These are phyloP conservation scores for Conus betulinus DNA, from an alignment of 1,140 invertebrate species.

Conservation along the genomic window DNA sequence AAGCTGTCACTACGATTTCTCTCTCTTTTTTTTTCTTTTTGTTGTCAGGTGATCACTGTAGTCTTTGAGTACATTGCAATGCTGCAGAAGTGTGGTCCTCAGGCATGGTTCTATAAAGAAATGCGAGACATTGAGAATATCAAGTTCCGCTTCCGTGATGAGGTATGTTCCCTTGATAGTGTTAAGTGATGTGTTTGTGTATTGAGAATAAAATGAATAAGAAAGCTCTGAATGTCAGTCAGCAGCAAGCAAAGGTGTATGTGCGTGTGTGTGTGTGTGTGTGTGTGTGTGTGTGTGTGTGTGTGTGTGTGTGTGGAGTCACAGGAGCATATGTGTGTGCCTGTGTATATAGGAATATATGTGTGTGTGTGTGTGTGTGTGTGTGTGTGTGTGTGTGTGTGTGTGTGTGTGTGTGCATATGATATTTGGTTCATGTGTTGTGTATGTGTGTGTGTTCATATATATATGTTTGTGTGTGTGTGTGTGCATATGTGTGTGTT, in stretches of 20 bases:
- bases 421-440: no score
- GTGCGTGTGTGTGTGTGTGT: background rate
- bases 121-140: conserved; percentile 68
- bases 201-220: no score
- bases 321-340: no score
- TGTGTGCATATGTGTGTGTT: background rate
- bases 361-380: no score
- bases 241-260: background rate
- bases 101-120: conserved; percentile 65
- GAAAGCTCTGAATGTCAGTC: background rate
- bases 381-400: no score
- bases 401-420: no score
- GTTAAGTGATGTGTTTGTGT: background rate
- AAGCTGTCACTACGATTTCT: no score
- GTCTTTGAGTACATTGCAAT: conserved; percentile 70
- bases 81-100: conserved; percentile 59
- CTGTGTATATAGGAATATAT: no score
- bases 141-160: conserved; percentile 71
- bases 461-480: background rate
- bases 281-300: no score
- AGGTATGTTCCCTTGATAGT: conserved; percentile 51
- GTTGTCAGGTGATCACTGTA: conserved; percentile 58
- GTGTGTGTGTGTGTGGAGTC: no score
- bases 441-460: background rate
- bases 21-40: no score